Conservation (phyloP, 2,797 vertebrate genomes). For the Ceyx erithaca region DNA sequence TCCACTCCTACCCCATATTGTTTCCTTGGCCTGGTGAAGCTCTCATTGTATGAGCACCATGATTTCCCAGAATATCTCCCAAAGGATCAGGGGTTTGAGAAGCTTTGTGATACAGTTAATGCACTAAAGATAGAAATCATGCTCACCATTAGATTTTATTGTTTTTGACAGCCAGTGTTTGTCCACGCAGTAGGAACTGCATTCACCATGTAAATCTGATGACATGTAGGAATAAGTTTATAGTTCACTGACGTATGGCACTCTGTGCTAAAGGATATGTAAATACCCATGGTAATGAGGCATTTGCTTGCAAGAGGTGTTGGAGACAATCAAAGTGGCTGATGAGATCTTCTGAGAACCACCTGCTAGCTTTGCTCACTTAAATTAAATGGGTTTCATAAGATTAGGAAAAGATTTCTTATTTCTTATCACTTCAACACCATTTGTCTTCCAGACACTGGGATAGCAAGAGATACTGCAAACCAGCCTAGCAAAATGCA, state of each 20-base stretch:
- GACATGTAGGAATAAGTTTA: neutral
- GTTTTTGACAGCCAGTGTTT: neutral
- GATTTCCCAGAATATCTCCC: neutral
- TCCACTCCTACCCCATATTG: neutral
- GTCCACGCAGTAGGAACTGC: neutral
- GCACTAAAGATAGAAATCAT: neutral
- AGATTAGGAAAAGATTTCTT: neutral
- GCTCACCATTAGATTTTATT: neutral
- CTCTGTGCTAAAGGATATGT: neutral
- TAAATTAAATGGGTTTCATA: neutral
- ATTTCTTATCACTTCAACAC: neutral
- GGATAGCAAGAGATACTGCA: neutral
- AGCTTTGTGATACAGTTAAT: neutral
- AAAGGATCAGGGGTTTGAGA: neutral
- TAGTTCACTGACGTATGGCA: neutral
- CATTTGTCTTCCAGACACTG: neutral
- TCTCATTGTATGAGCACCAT: neutral
- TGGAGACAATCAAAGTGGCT: neutral
- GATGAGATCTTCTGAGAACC: slow-evolving; percentile 11
- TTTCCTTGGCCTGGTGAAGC: neutral
- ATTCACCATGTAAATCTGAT: neutral
- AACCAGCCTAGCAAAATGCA: neutral
- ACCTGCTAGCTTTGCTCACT: neutral
- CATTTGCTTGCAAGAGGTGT: slow-evolving; percentile 26
- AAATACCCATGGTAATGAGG: slow-evolving; percentile 1